phyloP scores from a whole-genome alignment of 2,888 invertebrate species.

The Sarcophaga variegata region DNA sequence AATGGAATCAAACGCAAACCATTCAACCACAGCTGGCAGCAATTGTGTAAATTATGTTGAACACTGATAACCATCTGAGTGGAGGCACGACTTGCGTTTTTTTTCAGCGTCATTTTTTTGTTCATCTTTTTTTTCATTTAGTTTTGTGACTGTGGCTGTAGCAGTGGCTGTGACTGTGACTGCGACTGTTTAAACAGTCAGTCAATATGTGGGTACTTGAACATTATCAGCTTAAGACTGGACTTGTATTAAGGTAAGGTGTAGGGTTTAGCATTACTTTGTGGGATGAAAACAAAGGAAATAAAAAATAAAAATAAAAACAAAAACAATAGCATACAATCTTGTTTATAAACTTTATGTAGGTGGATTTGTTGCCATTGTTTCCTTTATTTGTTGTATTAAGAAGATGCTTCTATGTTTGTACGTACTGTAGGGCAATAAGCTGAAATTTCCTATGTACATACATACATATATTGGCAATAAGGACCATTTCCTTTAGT shows the following conservation, averaged over 20 bases:
- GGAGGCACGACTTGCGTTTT: constrained; percentile 64
- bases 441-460: background rate
- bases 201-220: constrained; percentile 38
- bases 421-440: too few relatives aligned
- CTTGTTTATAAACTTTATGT: constrained; percentile 34
- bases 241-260: constrained; percentile 52
- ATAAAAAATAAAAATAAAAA: background rate
- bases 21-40: constrained; percentile 73
- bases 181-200: constrained; percentile 54
- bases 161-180: background rate
- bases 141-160: background rate
- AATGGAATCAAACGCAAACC: constrained; percentile 54
- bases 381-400: constrained; percentile 35
- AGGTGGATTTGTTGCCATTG: constrained; percentile 58
- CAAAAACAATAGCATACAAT: too few relatives aligned
- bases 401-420: constrained; percentile 58
- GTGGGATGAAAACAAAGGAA: constrained; percentile 26
- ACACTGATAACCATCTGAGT: constrained; percentile 74
- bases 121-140: background rate
- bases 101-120: background rate
- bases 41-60: constrained; percentile 77
- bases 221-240: constrained; percentile 51
- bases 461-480: background rate
- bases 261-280: constrained; percentile 29
- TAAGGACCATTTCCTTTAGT: background rate